Conservation (phyloP, 2,888 invertebrate genomes). For the Dermolepida albohirtum region DNA sequence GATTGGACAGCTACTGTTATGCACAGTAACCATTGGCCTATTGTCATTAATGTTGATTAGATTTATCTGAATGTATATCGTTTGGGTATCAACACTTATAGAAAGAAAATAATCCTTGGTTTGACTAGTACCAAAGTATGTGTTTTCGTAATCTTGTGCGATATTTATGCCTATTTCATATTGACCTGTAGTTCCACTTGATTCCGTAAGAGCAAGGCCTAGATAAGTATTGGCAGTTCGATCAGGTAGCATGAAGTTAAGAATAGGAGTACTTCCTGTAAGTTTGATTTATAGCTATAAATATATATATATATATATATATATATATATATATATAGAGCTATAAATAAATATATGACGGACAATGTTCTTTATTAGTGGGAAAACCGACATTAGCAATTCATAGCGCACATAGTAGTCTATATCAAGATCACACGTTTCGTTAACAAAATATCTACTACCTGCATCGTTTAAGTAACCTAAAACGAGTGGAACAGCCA, state of each 20-base stretch:
- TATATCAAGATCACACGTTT: too few species aligned
- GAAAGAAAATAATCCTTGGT: not conserved
- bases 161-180: not conserved
- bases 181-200: not conserved
- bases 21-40: slow-evolving; percentile 7
- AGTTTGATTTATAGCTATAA: too few species aligned
- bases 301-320: too few species aligned
- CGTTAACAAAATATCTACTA: slow-evolving; percentile 5
- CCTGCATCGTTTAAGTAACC: not conserved
- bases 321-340: too few species aligned
- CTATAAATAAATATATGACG: too few species aligned
- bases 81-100: not conserved
- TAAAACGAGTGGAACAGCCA: not conserved
- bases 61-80: not conserved
- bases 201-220: not conserved
- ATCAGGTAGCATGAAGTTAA: not conserved
- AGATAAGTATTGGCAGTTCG: slow-evolving; percentile 2
- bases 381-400: too few species aligned
- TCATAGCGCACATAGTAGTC: too few species aligned
- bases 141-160: slow-evolving; percentile 31
- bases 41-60: slow-evolving; percentile 43
- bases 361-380: too few species aligned
- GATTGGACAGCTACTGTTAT: slow-evolving; percentile 25
- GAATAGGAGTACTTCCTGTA: too few species aligned
- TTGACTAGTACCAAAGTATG: not conserved